These are phyloP conservation scores for Vespertilio murinus DNA, from an alignment of 2,797 vertebrate genomes.

Conservation along the genomic window DNA sequence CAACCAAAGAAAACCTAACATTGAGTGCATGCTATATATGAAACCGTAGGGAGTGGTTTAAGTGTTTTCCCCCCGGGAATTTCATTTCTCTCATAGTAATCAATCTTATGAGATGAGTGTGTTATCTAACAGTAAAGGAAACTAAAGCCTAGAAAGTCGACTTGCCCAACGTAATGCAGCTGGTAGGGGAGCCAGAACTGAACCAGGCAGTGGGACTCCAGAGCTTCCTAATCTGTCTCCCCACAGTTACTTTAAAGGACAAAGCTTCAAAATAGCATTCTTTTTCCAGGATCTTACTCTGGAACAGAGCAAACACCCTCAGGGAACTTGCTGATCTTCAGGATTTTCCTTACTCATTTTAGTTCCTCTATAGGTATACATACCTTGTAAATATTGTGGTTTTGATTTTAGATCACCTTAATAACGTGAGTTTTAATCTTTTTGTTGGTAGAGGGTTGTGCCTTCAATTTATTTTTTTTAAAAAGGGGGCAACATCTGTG, in stretches of 20 bases:
- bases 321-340: constrained; percentile 28
- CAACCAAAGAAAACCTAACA: background rate
- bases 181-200: background rate
- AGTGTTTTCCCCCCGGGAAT: background rate
- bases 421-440: background rate
- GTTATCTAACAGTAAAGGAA: background rate
- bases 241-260: constrained; percentile 7
- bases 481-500: background rate
- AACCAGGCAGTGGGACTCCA: background rate
- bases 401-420: background rate
- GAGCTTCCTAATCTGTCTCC: background rate
- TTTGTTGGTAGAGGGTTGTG: background rate
- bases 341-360: constrained; percentile 47
- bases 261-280: constrained; percentile 20
- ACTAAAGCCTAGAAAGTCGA: background rate
- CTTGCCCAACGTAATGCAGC: background rate
- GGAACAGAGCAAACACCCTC: constrained; percentile 2
- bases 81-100: background rate
- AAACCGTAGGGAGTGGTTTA: background rate
- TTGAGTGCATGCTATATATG: constrained; percentile 20
- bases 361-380: background rate
- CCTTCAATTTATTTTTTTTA: background rate
- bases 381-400: background rate
- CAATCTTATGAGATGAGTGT: background rate
- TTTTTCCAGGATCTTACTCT: constrained; percentile 28